phyloP scores from a whole-genome alignment of 2,113 vertebrate genomes.

The Anolis carolinensis region DNA sequence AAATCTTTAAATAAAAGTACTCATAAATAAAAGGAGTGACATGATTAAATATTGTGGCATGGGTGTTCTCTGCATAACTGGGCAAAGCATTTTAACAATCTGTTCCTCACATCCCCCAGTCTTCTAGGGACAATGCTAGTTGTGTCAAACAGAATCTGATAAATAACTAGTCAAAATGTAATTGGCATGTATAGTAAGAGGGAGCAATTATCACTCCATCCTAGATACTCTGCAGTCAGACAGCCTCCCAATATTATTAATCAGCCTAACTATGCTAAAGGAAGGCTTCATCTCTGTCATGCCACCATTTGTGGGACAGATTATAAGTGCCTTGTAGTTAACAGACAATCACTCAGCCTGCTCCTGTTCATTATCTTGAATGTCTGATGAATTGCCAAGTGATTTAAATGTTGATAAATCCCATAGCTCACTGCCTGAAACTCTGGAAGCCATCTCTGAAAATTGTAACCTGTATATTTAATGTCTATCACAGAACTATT shows the following conservation, averaged over 20 bases:
- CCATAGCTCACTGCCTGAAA: slow-evolving; percentile 26
- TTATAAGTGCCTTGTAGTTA: slow-evolving; percentile 52
- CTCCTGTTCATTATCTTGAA: slow-evolving; percentile 52
- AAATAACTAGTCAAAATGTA: slow-evolving; percentile 33
- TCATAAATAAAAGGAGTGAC: not conserved
- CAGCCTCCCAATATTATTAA: slow-evolving; percentile 46
- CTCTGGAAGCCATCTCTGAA: slow-evolving; percentile 30
- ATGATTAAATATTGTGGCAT: not conserved
- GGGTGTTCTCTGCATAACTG: not conserved
- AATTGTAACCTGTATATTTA: slow-evolving; percentile 16
- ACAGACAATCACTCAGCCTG: slow-evolving; percentile 45
- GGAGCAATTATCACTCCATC: slow-evolving; percentile 27
- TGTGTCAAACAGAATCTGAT: slow-evolving; percentile 11
- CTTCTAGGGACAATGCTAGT: slow-evolving; percentile 7
- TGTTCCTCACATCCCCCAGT: not conserved
- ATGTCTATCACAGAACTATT: slow-evolving; percentile 1
- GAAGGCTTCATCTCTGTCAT: slow-evolving; percentile 50
- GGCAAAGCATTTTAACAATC: not conserved
- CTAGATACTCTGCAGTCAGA: not conserved
- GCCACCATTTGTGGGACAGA: slow-evolving; percentile 34
- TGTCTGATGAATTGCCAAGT: slow-evolving; percentile 34
- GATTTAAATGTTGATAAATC: slow-evolving; percentile 29
- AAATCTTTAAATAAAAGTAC: not conserved
- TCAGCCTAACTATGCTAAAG: slow-evolving; percentile 36
- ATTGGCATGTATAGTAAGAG: slow-evolving; percentile 36